A percentile compares a stretch with the other conserved stretches of the same genome.
Conservation (phyloP, 2,113 vertebrate genomes). For the Thamnaconus septentrionalis region DNA sequence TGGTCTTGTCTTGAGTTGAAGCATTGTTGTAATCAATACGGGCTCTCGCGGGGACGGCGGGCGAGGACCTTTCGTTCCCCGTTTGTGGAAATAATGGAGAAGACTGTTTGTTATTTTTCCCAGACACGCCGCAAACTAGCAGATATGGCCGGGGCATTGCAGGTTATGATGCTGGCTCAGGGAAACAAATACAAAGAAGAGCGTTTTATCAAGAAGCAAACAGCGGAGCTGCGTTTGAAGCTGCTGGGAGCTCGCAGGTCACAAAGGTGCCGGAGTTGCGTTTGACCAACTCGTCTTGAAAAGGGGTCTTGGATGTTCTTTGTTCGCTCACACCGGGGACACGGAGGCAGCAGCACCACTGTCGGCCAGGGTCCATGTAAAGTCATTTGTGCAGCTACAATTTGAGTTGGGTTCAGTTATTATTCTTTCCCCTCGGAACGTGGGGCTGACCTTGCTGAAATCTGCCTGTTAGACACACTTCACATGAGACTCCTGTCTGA, state of each 20-base stretch:
- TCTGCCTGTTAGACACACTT: conserved; percentile 22
- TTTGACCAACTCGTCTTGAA: conserved; percentile 72
- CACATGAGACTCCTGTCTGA: conserved; percentile 3
- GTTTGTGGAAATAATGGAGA: conserved; percentile 80
- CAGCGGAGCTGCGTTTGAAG: conserved; percentile 66
- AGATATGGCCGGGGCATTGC: conserved; percentile 73
- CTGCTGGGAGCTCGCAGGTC: conserved; percentile 64
- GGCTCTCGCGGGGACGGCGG: conserved; percentile 72
- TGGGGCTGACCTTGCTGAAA: conserved; percentile 38
- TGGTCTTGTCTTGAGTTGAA: conserved; percentile 77
- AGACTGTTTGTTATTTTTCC: conserved; percentile 79
- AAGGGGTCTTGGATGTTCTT: conserved; percentile 64
- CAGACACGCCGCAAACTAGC: conserved; percentile 76
- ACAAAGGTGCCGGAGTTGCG: conserved; percentile 56
- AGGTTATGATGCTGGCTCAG: conserved; percentile 73
- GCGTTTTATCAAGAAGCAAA: conserved; percentile 73
- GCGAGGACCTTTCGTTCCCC: conserved; percentile 79
- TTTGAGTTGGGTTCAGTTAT: conserved; percentile 50
- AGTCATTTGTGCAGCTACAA: conserved; percentile 47
- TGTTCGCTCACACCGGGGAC: conserved; percentile 57
- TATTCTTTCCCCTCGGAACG: conserved; percentile 35
- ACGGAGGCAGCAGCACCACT: conserved; percentile 40
- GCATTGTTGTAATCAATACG: conserved; percentile 83
- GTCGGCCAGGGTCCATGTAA: conserved; percentile 32
- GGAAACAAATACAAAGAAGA: conserved; percentile 70